These are phyloP conservation scores for Aphelinus certus DNA, from an alignment of 1,140 invertebrate species.

Conservation along the genomic window DNA sequence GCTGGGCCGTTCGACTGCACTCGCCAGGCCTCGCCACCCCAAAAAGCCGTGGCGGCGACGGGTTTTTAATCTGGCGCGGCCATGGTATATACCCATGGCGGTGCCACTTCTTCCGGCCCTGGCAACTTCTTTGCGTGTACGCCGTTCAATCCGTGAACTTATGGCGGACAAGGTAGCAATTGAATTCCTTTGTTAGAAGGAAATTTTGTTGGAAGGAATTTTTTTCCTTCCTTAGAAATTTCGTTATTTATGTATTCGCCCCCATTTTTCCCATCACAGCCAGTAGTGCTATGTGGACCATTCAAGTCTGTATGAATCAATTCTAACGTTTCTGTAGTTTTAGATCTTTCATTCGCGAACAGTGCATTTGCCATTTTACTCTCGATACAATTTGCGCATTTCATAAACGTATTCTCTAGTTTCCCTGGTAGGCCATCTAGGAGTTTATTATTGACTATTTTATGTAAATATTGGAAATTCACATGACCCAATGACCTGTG, in stretches of 20 bases:
- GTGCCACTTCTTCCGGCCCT: too few species aligned
- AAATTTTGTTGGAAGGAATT: too few species aligned
- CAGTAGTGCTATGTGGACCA: too few species aligned
- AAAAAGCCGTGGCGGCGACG: too few species aligned
- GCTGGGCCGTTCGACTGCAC: too few species aligned
- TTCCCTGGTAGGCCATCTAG: slow-evolving; percentile 24
- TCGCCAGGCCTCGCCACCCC: too few species aligned
- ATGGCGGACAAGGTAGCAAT: slow-evolving; percentile 28
- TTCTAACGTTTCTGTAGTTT: slow-evolving; percentile 50
- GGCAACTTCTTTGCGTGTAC: neutral
- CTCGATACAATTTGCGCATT: slow-evolving; percentile 46
- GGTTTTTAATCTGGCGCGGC: too few species aligned
- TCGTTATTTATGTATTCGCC: slow-evolving; percentile 14
- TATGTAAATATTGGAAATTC: neutral
- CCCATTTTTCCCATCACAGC: slow-evolving; percentile 18
- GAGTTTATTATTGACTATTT: slow-evolving; percentile 27
- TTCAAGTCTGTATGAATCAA: too few species aligned
- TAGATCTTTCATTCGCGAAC: slow-evolving; percentile 56
- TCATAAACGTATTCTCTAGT: slow-evolving; percentile 30
- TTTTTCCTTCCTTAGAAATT: slow-evolving; percentile 8
- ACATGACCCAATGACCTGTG: slow-evolving; percentile 35
- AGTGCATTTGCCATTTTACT: slow-evolving; percentile 52
- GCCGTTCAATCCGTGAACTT: slow-evolving; percentile 27
- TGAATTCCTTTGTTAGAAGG: slow-evolving; percentile 10
- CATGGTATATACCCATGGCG: too few species aligned